phyloP scores from a whole-genome alignment of 1,140 invertebrate genomes.

The Sitophilus oryzae region DNA sequence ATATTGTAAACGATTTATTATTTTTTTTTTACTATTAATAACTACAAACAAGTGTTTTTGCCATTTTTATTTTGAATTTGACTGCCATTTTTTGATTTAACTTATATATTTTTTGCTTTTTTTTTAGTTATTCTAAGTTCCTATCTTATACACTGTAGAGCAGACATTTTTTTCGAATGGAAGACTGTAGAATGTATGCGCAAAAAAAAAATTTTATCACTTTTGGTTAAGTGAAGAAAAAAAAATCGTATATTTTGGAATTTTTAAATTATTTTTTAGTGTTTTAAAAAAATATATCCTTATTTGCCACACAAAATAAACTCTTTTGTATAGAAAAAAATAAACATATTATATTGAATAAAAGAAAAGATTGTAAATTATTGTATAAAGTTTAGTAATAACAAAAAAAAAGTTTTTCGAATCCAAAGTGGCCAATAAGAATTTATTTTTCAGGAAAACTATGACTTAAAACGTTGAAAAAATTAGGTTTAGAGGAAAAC shows the following conservation, averaged over 20 bases:
- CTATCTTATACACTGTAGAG: constrained; percentile 38
- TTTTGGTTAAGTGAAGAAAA: neutral
- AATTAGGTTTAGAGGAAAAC: constrained; percentile 26
- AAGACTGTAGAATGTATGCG: constrained; percentile 21
- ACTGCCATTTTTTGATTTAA: constrained; percentile 40
- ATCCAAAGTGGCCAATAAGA: neutral
- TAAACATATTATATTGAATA: constrained; percentile 2
- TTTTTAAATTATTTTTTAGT: neutral
- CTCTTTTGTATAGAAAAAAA: neutral
- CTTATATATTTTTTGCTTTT: constrained; percentile 35
- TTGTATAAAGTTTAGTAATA: constrained; percentile 13
- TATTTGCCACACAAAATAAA: neutral
- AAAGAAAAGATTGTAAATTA: constrained; percentile 18
- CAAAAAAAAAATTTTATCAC: constrained; percentile 18
- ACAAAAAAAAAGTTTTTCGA: constrained; percentile 4
- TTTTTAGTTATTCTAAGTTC: constrained; percentile 38
- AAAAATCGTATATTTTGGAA: constrained; percentile 3
- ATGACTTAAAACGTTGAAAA: constrained; percentile 11
- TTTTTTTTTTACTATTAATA: constrained; percentile 11
- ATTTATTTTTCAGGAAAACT: constrained; percentile 14
- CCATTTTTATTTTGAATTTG: constrained; percentile 38
- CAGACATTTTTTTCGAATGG: constrained; percentile 25
- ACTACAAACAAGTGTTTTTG: constrained; percentile 27
- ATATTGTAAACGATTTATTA: constrained; percentile 17
- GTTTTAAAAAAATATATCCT: neutral